Base-by-base conservation (phyloP, 2,797 vertebrate genomes). In the Catostomus latipinnis region DNA sequence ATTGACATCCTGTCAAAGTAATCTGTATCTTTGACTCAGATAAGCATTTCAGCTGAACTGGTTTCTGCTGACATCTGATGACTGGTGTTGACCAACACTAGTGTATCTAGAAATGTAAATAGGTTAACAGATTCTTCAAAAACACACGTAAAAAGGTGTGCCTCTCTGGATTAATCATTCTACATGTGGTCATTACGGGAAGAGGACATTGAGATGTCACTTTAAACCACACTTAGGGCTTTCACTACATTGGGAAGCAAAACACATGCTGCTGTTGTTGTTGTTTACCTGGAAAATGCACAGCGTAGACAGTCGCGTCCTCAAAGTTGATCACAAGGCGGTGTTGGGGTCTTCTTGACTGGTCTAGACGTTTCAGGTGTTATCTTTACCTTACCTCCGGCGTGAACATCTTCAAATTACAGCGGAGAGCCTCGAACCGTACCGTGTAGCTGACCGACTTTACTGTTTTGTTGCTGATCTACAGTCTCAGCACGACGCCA, bases 401-500 rank as follows among this genome's bases (percentile, higher is more conserved):
- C 43, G 62, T 52, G 54, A 61, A 45, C 84, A 83, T 83, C 11
- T 70, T 86, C 14, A 22, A 49, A 34, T 9, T 2, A 6, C 10
- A 66, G 45, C 34, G 4, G n/a, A 76, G 8, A 18, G 4, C 58
- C 6, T 9, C 4, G 10, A 56, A 8, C 6, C 1, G 54, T 74
- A 9, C 22, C 6, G 46, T 49, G 11, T n/a, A 50, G 13, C n/a
- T 1, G 49, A 43, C 8, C 46, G 48, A 60, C 43, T 74, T 34
- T 34, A 8, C 6, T 6, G 13, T 65, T 50, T 34, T 49, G 61
- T 71, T 78, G 69, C 53, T 14, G 61, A 53, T 78, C 8, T 60
- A 22, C 49, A 71, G 60, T 12, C 13, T 71, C 60, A 73, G 77
- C 71, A 81, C 71, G 67, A 76, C 71, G 82, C 85, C 85, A 86